Base-by-base conservation (phyloP, 2,797 vertebrate genomes). In the Sylvia borin region DNA sequence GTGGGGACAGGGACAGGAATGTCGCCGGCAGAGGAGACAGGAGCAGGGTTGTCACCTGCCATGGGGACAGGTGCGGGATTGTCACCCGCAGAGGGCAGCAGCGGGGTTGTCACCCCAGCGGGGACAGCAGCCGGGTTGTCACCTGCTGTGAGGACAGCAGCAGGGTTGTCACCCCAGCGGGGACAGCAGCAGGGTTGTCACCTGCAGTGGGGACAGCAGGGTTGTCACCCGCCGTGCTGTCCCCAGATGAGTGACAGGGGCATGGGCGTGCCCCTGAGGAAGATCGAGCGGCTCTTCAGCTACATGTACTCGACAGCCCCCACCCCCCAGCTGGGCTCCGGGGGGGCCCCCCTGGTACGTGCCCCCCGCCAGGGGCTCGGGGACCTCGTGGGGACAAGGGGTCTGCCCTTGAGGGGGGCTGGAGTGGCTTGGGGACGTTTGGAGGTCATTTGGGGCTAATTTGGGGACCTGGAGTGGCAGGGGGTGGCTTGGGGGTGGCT, bases 271-370 rank as follows among this genome's bases (percentile, higher is more conserved):
- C 98, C 99, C 13, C 98, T 99, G 92, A 97, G 99, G 21, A 98
- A 98, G 98, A 99, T 98, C 2, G 99, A 99, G 75, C 98, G 98
- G 10, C 98, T 99, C 68, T 99, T 99, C 98, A 99, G 99, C 97
- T 99, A 99, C 97, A 98, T 99, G 99, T 99, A 99, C 97, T 99
- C 99, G 40, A 99, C 99, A 0, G 99, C 99, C 8, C 99, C 99
- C 10, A 98, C 98, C 13, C 99, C 99, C 1, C 98, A 98, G 94
- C 97, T 98, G 2, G 98, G 98, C 40, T 84, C 98, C 0, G 95
- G 98, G 7, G 98, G 98, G 6, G 96, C 99, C 13, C 99, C 99
- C 0, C 92, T 99, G 98, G 99, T 99, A 86, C 83, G 98, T 68
- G 40, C 24, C 48, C 60, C 62, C 32, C 38, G 13, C 7, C 32